phyloP scores from a whole-genome alignment of 2,888 invertebrate genomes.

The Habrosyne pyritoides region DNA sequence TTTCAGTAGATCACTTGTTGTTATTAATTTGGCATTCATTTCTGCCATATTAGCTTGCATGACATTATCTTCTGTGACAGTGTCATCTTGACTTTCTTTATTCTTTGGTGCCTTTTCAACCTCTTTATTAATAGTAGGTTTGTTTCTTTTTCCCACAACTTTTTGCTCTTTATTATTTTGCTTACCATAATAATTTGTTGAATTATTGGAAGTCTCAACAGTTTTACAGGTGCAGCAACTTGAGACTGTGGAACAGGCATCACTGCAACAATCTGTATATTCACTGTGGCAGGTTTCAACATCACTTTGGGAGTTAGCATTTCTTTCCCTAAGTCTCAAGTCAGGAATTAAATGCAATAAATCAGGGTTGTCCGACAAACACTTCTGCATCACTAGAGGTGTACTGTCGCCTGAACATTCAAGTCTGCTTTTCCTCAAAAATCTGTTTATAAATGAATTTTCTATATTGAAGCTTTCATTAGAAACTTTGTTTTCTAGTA shows the following conservation, averaged over 20 bases:
- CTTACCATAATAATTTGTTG: slow-evolving; percentile 17
- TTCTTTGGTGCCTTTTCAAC: slow-evolving; percentile 28
- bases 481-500: slow-evolving; percentile 89
- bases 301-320: slow-evolving; percentile 53
- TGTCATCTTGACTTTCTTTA: slow-evolving; percentile 49
- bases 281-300: slow-evolving; percentile 59
- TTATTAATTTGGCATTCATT: slow-evolving; percentile 76
- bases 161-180: slow-evolving; percentile 29
- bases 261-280: slow-evolving; percentile 63
- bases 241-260: slow-evolving; percentile 60
- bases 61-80: slow-evolving; percentile 52
- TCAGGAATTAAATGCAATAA: slow-evolving; percentile 64
- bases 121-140: slow-evolving; percentile 39
- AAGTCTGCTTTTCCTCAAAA: slow-evolving; percentile 67
- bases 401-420: slow-evolving; percentile 74
- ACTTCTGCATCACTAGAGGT: slow-evolving; percentile 69
- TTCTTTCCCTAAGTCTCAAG: slow-evolving; percentile 38
- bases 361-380: slow-evolving; percentile 61
- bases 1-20: slow-evolving; percentile 84
- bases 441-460: slow-evolving; percentile 84
- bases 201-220: slow-evolving; percentile 40
- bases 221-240: slow-evolving; percentile 73
- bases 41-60: slow-evolving; percentile 70
- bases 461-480: slow-evolving; percentile 88
- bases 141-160: slow-evolving; percentile 28